Base-by-base conservation (phyloP, 2,888 invertebrate species). In the Drosophila bunnanda region DNA sequence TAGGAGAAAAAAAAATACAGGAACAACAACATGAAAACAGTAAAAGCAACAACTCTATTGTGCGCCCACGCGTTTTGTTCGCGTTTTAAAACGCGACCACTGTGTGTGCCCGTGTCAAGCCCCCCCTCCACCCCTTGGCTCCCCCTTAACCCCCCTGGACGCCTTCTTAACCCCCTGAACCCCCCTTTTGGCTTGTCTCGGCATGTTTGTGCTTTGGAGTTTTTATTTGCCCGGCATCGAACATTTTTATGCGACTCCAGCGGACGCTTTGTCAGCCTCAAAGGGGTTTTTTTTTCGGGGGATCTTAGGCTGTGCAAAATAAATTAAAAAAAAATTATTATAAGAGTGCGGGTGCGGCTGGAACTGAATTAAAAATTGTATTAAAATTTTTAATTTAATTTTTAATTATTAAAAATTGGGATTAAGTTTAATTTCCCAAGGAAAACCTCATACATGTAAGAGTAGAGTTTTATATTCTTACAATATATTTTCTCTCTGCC, bases 11-110 rank as follows among this genome's bases (percentile, higher is more conserved):
- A 9, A n/a, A 25, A 25, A 2, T 4, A 25, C 48, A 50, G 20
- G n/a, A n/a, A n/a, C 34, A 36, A 36, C 25, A 59, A 48, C 39
- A 43, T 55, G 34, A 41, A 60, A 50, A 54, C 53, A 64, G 52
- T 28, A 64, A 61, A 43, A 64, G 59, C 77, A 84, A 87, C 85
- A 86, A 82, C 88, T 79, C 86, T 83, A 83, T 87, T 86, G 88
- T 80, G 76, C 84, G 64, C 83, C 82, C 81, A 85, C 83, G 83
- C 82, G 59, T 74, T 72, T 72, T 73, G 66, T 71, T 73, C 59
- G 71, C 70, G 70, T 71, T 71, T 71, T 70, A 64, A 71, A 71
- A 71, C 71, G 71, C 71, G 71, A 70, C 71, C 71, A 72, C 72
- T 72, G 72, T 71, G 69, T 56, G 55, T 55, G 57, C 62, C 38